Evolutionary conservation across 2,797 vertebrate species (phyloP).

Genomic region (Enteromius mattozi): DNA sequence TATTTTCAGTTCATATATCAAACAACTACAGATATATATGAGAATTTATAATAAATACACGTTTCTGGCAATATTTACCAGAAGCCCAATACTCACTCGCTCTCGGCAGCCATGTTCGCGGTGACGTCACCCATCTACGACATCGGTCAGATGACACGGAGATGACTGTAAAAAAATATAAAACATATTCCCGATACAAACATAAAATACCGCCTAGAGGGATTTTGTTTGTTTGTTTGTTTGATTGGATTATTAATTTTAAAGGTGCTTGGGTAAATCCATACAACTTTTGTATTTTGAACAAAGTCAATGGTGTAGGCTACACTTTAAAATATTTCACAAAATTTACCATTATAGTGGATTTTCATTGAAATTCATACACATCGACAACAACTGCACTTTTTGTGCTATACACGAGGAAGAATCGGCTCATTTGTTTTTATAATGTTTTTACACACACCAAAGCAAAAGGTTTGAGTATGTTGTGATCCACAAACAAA

Average conservation of each 20-base stretch:
- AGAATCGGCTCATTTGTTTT: neutral
- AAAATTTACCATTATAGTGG: neutral
- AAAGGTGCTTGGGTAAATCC: neutral
- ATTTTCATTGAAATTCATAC: neutral
- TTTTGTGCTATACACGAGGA: neutral
- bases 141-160: slow-evolving; percentile 2
- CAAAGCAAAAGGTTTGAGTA: neutral
- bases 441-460: neutral
- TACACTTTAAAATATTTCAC: neutral
- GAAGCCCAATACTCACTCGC: slow-evolving; percentile 76
- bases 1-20: neutral
- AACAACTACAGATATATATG: neutral
- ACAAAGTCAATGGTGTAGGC: neutral
- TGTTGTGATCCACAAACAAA: neutral
- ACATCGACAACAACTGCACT: neutral
- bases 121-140: slow-evolving; percentile 19
- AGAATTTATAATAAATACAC: neutral
- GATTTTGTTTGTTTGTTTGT: neutral
- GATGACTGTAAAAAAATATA: neutral
- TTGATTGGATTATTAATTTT: neutral
- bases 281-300: neutral
- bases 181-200: neutral
- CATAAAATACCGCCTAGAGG: neutral
- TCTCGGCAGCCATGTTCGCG: slow-evolving; percentile 74
- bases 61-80: slow-evolving; percentile 19